These are phyloP conservation scores for Sapajus apella DNA, from an alignment of 2,113 vertebrate species.

Conservation along the genomic window DNA sequence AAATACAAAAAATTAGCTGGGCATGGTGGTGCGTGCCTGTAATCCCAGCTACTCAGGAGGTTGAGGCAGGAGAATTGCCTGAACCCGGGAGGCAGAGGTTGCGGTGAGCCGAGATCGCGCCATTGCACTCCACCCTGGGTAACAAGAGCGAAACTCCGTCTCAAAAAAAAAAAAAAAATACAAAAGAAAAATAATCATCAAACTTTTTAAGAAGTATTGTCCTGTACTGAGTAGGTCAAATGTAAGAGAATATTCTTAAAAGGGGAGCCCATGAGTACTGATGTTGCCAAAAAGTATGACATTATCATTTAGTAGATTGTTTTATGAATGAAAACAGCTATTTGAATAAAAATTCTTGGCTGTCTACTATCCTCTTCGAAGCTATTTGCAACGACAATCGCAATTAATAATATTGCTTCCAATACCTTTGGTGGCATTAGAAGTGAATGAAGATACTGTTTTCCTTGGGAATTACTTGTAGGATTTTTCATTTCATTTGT, in stretches of 20 bases:
- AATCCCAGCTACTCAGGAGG: no score
- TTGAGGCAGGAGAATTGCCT: no score
- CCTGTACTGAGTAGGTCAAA: slow-evolving; percentile 91
- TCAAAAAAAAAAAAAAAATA: slow-evolving; percentile 79
- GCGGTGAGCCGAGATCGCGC: no score
- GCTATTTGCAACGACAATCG: neutral
- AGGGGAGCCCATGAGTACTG: slow-evolving; percentile 77
- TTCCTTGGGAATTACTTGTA: neutral
- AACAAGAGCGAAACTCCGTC: no score
- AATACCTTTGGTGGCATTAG: neutral
- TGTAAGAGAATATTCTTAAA: slow-evolving; percentile 88
- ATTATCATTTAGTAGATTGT: neutral
- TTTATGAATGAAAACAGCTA: neutral
- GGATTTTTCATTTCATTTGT: neutral
- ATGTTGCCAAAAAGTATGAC: slow-evolving; percentile 31
- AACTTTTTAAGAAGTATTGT: slow-evolving; percentile 87
- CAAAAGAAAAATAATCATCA: slow-evolving; percentile 90
- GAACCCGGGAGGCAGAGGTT: no score
- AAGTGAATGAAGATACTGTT: neutral
- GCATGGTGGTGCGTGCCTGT: no score
- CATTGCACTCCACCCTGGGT: no score
- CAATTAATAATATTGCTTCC: neutral
- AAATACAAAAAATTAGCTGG: no score
- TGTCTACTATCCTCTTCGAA: neutral
- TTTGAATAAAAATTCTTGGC: neutral